A percentile compares a stretch with the other conserved stretches of the same genome.
phyloP scores from a whole-genome alignment of 2,113 vertebrate species.

The Fulmarus glacialis region DNA sequence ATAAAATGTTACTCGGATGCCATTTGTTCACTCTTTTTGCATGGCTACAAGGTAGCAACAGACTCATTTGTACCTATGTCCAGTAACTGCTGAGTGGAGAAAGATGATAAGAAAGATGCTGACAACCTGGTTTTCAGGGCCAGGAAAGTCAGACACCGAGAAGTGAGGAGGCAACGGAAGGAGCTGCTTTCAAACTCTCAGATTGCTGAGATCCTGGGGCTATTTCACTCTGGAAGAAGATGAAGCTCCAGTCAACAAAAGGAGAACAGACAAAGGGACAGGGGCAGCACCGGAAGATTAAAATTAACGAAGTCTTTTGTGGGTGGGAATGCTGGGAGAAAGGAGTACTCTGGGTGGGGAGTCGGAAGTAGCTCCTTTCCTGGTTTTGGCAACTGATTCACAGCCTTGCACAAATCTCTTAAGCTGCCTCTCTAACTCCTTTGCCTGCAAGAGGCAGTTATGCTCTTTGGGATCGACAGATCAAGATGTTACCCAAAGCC shows the following conservation, averaged over 20 bases:
- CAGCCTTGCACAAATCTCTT: not conserved
- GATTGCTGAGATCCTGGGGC: not conserved
- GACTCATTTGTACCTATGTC: not conserved
- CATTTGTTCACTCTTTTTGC: not conserved
- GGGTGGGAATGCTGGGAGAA: not conserved
- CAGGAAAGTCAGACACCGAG: not conserved
- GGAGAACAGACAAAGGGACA: not conserved
- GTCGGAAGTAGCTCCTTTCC: not conserved
- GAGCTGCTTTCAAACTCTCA: not conserved
- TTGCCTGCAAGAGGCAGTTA: not conserved
- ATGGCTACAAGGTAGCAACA: not conserved
- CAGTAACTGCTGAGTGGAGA: not conserved
- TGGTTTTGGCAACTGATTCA: not conserved
- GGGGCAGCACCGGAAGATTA: not conserved
- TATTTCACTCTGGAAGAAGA: not conserved
- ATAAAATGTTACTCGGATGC: not conserved
- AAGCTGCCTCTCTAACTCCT: not conserved
- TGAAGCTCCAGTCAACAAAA: not conserved
- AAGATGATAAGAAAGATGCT: not conserved
- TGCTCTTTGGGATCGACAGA: accelerated
- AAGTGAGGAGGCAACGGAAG: not conserved
- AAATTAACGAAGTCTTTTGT: not conserved
- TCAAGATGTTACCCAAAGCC: not conserved
- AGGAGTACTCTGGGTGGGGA: not conserved
- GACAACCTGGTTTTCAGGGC: not conserved